A percentile compares a stretch with the other conserved stretches of the same genome.
phyloP scores from a whole-genome alignment of 2,113 vertebrate genomes.

The Coturnix japonica region DNA sequence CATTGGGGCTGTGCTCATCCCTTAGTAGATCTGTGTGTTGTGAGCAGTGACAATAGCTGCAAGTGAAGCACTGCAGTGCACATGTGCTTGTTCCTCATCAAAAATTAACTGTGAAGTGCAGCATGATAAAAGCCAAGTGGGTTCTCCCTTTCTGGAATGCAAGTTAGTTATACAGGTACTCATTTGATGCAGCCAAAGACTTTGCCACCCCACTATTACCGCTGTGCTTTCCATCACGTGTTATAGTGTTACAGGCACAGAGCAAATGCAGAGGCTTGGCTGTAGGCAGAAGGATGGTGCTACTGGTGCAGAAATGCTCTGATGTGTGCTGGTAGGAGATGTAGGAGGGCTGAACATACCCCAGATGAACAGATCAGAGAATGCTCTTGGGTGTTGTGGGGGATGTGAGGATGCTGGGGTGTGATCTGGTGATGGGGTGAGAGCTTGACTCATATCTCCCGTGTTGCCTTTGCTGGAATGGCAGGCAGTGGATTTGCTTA shows the following conservation, averaged over 20 bases:
- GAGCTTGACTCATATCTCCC: not conserved
- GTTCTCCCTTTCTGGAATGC: slow-evolving; percentile 27
- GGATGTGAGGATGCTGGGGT: not conserved
- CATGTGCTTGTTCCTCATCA: not conserved
- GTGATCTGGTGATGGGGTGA: rapidly evolving
- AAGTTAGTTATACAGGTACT: slow-evolving; percentile 56
- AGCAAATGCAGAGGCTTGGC: not conserved
- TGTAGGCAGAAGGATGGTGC: not conserved
- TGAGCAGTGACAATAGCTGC: not conserved
- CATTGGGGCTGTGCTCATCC: not conserved
- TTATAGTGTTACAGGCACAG: not conserved
- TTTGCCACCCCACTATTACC: no score
- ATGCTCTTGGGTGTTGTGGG: rapidly evolving
- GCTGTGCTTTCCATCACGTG: no score
- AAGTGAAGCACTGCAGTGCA: not conserved
- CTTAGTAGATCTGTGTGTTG: not conserved
- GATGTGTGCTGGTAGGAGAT: not conserved
- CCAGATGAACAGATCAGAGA: rapidly evolving
- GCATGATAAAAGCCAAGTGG: not conserved
- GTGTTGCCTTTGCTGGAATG: rapidly evolving
- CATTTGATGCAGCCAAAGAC: no score
- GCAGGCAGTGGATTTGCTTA: rapidly evolving
- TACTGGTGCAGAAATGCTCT: not conserved
- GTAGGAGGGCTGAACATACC: not conserved
- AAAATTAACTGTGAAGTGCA: not conserved